phyloP scores from a whole-genome alignment of 2,888 invertebrate species.

The Cephus pulcher region DNA sequence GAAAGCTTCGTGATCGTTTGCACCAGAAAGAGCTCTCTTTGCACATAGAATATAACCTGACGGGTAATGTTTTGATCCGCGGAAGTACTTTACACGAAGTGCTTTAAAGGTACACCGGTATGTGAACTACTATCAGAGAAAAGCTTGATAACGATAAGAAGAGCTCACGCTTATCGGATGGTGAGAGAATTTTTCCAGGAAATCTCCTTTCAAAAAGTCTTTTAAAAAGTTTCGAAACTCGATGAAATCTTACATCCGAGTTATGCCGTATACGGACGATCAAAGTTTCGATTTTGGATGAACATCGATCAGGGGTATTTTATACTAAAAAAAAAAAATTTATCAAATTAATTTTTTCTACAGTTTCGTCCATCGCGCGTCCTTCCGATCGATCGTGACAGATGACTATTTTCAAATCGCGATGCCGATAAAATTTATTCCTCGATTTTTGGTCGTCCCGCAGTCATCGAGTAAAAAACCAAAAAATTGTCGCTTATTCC shows the following conservation, averaged over 20 bases:
- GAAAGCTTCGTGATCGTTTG: neutral
- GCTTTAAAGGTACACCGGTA: neutral
- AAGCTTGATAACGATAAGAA: neutral
- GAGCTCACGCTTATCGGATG: neutral
- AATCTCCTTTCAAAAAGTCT: neutral
- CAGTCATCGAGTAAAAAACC: neutral
- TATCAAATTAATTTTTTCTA: neutral
- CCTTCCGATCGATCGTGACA: too few relatives aligned
- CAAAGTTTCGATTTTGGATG: neutral
- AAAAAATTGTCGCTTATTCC: neutral
- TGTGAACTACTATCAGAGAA: neutral
- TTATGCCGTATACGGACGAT: neutral
- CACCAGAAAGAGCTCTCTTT: neutral
- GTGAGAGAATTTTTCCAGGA: neutral
- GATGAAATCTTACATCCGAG: neutral
- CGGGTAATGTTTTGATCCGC: neutral
- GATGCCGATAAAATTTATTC: neutral
- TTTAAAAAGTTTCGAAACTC: neutral
- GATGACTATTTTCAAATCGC: too few relatives aligned
- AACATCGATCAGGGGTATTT: neutral
- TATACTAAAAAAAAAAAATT: neutral
- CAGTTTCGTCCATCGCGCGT: neutral
- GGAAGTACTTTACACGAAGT: neutral
- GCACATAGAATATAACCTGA: neutral
- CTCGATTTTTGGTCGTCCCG: neutral